phyloP scores from a whole-genome alignment of 2,888 invertebrate genomes.

The Phortica okadai region DNA sequence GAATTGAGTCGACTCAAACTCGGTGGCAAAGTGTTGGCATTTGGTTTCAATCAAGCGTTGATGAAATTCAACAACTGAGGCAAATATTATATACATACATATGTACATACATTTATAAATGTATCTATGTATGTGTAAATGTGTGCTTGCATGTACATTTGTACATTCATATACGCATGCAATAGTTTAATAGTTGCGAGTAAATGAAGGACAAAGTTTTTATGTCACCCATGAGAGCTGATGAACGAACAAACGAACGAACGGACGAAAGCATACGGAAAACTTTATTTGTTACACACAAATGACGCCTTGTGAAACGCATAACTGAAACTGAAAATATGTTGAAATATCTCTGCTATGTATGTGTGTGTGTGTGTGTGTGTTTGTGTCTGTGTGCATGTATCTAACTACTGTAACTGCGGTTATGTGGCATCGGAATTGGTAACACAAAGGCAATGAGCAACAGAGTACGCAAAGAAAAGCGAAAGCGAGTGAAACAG shows the following conservation, averaged over 20 bases:
- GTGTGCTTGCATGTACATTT: neutral
- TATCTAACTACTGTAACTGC: neutral
- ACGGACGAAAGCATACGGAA: conserved; percentile 17
- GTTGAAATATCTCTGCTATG: neutral
- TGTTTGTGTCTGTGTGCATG: neutral
- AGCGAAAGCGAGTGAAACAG: neutral
- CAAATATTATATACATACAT: neutral
- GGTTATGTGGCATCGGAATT: neutral
- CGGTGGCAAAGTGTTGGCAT: conserved; percentile 23
- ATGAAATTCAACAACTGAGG: conserved; percentile 19
- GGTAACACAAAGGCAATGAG: no score
- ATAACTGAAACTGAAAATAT: conserved; percentile 15
- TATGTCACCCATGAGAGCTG: conserved; percentile 9
- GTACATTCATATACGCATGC: neutral
- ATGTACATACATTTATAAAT: neutral
- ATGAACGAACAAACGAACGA: neutral
- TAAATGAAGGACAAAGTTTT: conserved; percentile 30
- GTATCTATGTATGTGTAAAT: neutral
- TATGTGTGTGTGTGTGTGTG: neutral
- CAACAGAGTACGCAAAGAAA: neutral
- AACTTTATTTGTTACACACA: conserved; percentile 24
- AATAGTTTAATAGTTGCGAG: conserved; percentile 25
- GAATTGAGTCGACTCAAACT: neutral
- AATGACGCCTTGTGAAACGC: conserved; percentile 1
- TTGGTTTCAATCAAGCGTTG: conserved; percentile 29